Evolutionary conservation across 53 echinoderm and acorn worm species (phyloP).

Genomic region (Luidia sarsii): DNA sequence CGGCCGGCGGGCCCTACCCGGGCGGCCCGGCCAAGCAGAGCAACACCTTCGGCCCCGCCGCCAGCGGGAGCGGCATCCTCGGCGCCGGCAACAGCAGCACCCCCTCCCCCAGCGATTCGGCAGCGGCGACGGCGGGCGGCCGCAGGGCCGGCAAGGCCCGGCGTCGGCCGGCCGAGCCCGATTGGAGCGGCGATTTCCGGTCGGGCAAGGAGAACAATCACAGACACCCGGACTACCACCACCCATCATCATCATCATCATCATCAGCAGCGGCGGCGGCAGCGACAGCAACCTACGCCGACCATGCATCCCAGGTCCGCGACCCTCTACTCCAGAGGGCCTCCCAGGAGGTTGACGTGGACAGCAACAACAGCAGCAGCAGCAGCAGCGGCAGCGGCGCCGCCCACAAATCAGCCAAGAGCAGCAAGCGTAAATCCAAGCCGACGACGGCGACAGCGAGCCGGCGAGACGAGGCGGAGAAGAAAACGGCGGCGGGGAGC

Average conservation of each 20-base stretch:
- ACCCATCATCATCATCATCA: no score
- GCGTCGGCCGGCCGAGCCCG: constrained; percentile 43
- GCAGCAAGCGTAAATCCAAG: constrained; percentile 67
- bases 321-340: background rate
- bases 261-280: no score
- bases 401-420: constrained; percentile 35
- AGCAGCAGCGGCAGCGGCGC: no score
- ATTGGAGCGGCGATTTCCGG: constrained; percentile 23
- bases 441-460: constrained; percentile 18
- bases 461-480: constrained; percentile 55
- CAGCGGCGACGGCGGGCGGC: background rate
- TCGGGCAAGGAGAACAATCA: constrained; percentile 35
- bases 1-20: constrained; percentile 20
- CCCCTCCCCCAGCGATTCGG: constrained; percentile 12
- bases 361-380: no score
- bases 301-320: constrained; percentile 10
- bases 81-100: no score
- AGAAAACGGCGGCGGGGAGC: constrained; percentile 36
- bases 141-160: constrained; percentile 34
- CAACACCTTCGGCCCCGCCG: constrained; percentile 50
- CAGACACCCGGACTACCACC: constrained; percentile 46
- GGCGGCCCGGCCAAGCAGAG: constrained; percentile 42
- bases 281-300: constrained; percentile 7
- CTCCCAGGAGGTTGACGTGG: constrained; percentile 39
- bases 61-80: no score